These are phyloP conservation scores for Anarsia innoxiella DNA, from an alignment of 2,888 invertebrate species.

Conservation along the genomic window DNA sequence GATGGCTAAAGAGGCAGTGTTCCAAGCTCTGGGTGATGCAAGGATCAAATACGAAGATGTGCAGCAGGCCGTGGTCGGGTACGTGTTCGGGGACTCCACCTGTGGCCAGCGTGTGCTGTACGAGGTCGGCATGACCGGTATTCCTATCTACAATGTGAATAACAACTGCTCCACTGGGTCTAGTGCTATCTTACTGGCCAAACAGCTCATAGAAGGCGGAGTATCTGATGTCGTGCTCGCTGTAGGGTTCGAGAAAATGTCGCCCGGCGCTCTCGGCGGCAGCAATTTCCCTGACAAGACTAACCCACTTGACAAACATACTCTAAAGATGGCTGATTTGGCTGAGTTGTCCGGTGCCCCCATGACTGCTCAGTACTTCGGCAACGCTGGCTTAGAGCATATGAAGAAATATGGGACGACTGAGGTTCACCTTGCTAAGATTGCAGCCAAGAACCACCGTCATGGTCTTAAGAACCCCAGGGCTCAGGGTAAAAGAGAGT, in stretches of 20 bases:
- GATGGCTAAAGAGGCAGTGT: constrained; percentile 94
- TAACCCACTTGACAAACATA: constrained; percentile 92
- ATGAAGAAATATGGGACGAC: constrained; percentile 97
- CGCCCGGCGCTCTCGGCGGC: constrained; percentile 87
- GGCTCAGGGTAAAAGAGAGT: constrained; percentile 95
- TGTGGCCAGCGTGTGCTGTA: constrained; percentile 96
- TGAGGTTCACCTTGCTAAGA: constrained; percentile 95
- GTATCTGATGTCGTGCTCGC: constrained; percentile 92
- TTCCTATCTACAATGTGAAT: constrained; percentile 98
- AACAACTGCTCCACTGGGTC: constrained; percentile 99
- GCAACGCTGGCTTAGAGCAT: constrained; percentile 96
- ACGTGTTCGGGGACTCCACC: constrained; percentile 96
- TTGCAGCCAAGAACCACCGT: constrained; percentile 97
- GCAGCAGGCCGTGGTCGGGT: constrained; percentile 93
- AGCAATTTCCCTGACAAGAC: constrained; percentile 87
- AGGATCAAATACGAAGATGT: constrained; percentile 83
- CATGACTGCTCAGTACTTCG: constrained; percentile 95
- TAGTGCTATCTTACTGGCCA: constrained; percentile 91
- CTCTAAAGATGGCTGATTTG: constrained; percentile 88
- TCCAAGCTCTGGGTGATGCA: constrained; percentile 90
- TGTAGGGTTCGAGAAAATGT: constrained; percentile 99
- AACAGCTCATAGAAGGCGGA: constrained; percentile 94
- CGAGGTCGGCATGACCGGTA: constrained; percentile 95
- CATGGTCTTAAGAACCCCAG: constrained; percentile 98
- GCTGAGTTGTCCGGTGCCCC: constrained; percentile 89